Conservation (phyloP, 2,888 invertebrate genomes). For the Eutolmus rufibarbis region DNA sequence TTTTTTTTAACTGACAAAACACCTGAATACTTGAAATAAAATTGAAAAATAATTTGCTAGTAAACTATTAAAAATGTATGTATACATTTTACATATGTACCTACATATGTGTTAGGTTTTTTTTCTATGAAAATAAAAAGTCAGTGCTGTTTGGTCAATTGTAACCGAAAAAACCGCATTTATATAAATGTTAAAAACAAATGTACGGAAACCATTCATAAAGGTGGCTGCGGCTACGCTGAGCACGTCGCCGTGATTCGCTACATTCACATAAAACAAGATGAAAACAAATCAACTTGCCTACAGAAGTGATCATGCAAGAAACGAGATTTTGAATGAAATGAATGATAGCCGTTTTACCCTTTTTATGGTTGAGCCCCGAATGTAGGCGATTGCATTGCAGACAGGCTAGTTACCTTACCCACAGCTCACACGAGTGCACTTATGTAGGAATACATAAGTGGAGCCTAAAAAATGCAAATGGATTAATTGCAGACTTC, state of each 20-base stretch:
- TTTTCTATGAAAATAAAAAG: background rate
- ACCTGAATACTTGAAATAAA: background rate
- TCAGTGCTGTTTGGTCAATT: background rate
- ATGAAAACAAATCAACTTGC: background rate
- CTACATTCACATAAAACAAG: background rate
- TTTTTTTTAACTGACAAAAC: too few relatives aligned
- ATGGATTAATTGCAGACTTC: background rate
- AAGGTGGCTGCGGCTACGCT: background rate
- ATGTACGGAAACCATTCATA: background rate
- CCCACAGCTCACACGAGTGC: background rate
- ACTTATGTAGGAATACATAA: conserved; percentile 12
- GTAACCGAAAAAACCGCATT: background rate
- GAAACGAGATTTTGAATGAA: conserved; percentile 25
- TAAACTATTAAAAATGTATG: too few relatives aligned
- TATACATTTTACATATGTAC: too few relatives aligned
- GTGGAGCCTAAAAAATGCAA: conserved; percentile 16
- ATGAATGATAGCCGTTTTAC: conserved; percentile 25
- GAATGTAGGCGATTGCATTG: conserved; percentile 3
- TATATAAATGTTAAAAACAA: background rate
- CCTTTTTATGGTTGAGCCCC: background rate
- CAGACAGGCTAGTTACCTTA: background rate
- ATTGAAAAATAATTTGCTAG: background rate
- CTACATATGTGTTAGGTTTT: too few relatives aligned
- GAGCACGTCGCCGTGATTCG: background rate
- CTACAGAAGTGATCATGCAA: conserved; percentile 29